A percentile compares a stretch with the other conserved stretches of the same genome.
Conservation (phyloP, 2,888 invertebrate genomes). For the Geotrupes spiniger region DNA sequence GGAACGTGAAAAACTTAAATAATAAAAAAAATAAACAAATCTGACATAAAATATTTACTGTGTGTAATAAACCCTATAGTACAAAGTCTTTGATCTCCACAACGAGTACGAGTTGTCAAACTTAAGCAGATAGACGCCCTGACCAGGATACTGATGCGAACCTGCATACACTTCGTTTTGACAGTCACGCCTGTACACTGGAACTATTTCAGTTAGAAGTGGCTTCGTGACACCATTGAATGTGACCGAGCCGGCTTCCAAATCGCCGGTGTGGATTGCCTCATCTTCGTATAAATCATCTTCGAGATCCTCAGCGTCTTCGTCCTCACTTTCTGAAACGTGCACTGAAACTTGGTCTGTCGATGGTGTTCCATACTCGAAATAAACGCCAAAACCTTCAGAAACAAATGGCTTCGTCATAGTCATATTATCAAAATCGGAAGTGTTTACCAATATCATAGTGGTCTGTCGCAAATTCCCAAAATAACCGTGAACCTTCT, state of each 20-base stretch:
- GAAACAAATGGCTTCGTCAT: conserved; percentile 1
- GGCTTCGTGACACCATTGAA: conserved; percentile 49
- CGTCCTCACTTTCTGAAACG: conserved; percentile 93
- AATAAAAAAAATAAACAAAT: not conserved
- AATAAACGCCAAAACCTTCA: conserved; percentile 89
- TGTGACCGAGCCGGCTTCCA: conserved; percentile 57
- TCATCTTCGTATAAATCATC: conserved; percentile 51
- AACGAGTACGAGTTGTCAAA: conserved; percentile 99
- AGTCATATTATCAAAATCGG: conserved; percentile 2
- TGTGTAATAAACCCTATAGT: conserved; percentile 98
- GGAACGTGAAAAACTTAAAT: conserved; percentile 2
- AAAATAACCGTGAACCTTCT: conserved; percentile 89
- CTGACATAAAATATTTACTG: conserved; percentile 48
- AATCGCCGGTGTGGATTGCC: conserved; percentile 51
- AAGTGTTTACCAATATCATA: conserved; percentile 94
- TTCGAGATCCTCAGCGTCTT: conserved; percentile 71
- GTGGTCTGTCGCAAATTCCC: conserved; percentile 99
- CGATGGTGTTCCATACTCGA: conserved; percentile 93
- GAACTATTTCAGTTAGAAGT: conserved; percentile 81
- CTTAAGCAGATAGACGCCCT: conserved; percentile 95
- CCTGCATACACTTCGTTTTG: conserved; percentile 98
- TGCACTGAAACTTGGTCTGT: conserved; percentile 88
- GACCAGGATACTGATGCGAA: conserved; percentile 93
- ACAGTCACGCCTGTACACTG: conserved; percentile 94
- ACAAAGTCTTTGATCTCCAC: conserved; percentile 98